Evolutionary conservation across 2,113 vertebrate species (phyloP).

Genomic region (Microcebus griseorufus): DNA sequence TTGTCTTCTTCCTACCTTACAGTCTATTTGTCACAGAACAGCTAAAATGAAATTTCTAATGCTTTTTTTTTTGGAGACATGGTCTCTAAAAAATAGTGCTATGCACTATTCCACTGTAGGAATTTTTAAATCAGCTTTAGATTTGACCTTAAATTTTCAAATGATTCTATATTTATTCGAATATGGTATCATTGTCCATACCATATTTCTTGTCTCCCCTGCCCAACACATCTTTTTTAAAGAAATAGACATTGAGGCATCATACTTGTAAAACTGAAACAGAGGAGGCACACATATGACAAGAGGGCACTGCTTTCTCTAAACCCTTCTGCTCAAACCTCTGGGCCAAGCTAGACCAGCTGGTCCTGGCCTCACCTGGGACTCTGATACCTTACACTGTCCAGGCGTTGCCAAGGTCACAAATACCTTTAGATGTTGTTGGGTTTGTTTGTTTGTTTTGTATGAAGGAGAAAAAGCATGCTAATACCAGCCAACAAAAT

Average conservation of each 20-base stretch:
- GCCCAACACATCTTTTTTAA: background rate
- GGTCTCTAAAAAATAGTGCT: too few relatives aligned
- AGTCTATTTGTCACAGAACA: background rate
- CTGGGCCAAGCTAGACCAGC: background rate
- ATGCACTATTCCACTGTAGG: background rate
- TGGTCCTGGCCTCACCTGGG: background rate
- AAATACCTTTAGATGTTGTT: background rate
- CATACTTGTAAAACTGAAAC: background rate
- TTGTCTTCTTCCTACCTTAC: background rate
- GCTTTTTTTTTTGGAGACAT: background rate
- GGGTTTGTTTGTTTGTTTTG: background rate
- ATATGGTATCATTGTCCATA: background rate
- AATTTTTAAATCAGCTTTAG: background rate
- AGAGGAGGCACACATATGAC: background rate
- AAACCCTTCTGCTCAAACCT: background rate
- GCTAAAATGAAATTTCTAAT: background rate
- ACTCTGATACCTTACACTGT: background rate
- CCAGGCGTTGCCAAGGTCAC: background rate
- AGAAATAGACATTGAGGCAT: background rate
- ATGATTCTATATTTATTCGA: background rate
- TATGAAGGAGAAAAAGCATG: background rate
- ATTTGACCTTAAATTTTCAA: conserved; percentile 11
- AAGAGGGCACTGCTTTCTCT: background rate
- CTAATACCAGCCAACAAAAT: background rate
- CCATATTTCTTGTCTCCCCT: background rate